Evolutionary conservation across 2,797 vertebrate species (phyloP).

Genomic region (Crocodylus rhombifer): DNA sequence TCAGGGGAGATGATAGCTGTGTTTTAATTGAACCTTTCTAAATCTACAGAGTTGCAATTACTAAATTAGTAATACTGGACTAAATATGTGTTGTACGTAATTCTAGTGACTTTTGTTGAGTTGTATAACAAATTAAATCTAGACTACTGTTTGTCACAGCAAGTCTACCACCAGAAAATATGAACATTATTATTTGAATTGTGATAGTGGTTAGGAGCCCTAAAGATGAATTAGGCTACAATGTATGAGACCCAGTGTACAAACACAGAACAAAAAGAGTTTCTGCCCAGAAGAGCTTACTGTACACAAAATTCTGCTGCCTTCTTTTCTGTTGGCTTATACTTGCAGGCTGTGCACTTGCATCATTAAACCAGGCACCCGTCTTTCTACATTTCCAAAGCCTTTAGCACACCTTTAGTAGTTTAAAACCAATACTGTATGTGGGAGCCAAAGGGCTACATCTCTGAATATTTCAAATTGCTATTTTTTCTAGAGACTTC

Average conservation of each 20-base stretch:
- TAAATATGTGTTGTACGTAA: background rate
- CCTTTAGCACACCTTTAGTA: background rate
- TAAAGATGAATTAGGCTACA: background rate
- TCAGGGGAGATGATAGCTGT: background rate
- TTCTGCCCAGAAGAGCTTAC: background rate
- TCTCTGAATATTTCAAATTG: background rate
- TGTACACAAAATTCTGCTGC: background rate
- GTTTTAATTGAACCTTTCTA: background rate
- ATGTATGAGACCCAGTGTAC: background rate
- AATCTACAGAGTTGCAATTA: background rate
- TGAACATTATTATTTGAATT: background rate
- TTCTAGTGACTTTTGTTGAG: background rate
- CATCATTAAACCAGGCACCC: background rate
- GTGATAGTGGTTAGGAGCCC: background rate
- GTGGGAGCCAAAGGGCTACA: constrained; percentile 3
- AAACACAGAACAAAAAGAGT: background rate
- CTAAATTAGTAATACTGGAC: background rate
- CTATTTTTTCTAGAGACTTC: constrained; percentile 14
- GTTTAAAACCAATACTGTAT: background rate
- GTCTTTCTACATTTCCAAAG: background rate
- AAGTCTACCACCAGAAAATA: background rate
- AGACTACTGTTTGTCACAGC: background rate
- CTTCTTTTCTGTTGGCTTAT: background rate
- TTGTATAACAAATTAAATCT: background rate
- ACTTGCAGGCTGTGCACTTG: background rate